Conservation (phyloP, 2,113 vertebrate genomes). For the Electrona antarctica region DNA sequence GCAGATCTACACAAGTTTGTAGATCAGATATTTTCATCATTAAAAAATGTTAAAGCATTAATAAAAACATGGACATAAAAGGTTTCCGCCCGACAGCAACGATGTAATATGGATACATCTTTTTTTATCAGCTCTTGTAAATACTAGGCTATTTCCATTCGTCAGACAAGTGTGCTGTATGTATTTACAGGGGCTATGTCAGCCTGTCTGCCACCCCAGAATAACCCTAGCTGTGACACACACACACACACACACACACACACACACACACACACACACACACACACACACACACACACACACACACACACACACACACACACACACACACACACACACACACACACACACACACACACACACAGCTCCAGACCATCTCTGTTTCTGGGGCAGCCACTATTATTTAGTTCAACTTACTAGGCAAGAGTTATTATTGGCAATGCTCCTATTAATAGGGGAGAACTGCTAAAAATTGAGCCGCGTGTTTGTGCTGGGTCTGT, state of each 20-base stretch:
- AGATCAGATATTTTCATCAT: background rate
- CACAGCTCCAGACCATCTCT: slow-evolving; percentile 53
- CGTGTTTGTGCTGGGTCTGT: slow-evolving; percentile 68
- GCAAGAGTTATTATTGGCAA: slow-evolving; percentile 72
- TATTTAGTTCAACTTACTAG: slow-evolving; percentile 63
- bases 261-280: slow-evolving; percentile 3
- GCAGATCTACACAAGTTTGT: no score
- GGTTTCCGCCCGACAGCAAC: no score
- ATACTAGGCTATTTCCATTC: slow-evolving; percentile 59
- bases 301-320: slow-evolving; percentile 29
- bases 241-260: slow-evolving; percentile 16
- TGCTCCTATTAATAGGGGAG: slow-evolving; percentile 75
- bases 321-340: slow-evolving; percentile 34
- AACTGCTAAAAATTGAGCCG: slow-evolving; percentile 74
- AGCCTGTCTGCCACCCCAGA: slow-evolving; percentile 62
- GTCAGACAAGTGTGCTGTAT: slow-evolving; percentile 55
- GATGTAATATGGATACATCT: no score
- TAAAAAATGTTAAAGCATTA: background rate
- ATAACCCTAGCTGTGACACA: slow-evolving; percentile 61
- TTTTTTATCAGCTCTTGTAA: slow-evolving; percentile 52
- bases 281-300: background rate
- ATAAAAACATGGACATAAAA: no score
- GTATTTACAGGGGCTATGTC: slow-evolving; percentile 59
- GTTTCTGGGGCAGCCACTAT: slow-evolving; percentile 71
- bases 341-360: no score